These are phyloP conservation scores for Rhopalosiphum maidis DNA, from an alignment of 1,140 invertebrate genomes.

Conservation along the genomic window DNA sequence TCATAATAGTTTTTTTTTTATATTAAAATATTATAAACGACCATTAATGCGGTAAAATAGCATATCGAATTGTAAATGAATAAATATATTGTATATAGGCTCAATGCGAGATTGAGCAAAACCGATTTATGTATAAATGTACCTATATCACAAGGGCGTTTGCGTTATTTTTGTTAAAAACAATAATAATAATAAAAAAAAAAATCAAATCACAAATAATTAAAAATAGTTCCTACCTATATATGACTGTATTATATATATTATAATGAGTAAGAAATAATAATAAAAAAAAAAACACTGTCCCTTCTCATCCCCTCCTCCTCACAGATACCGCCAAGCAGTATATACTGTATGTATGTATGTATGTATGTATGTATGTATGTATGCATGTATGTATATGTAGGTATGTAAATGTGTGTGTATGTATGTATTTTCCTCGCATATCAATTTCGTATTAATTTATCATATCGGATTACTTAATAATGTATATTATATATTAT, in stretches of 20 bases:
- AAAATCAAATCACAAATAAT: background rate
- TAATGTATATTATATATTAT: constrained; percentile 20
- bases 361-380: too few relatives aligned
- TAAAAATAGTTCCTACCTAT: background rate
- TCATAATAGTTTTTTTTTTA: constrained; percentile 4
- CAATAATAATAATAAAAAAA: background rate
- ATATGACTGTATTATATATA: background rate
- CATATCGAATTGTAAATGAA: constrained; percentile 20
- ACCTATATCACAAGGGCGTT: constrained; percentile 12
- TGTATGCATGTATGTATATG: background rate
- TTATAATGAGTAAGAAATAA: background rate
- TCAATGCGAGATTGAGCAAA: constrained; percentile 33
- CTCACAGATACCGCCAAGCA: background rate
- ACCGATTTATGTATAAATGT: background rate
- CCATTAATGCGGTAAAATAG: background rate
- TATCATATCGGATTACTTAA: constrained; percentile 19
- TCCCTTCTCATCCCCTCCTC: background rate
- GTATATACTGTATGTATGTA: background rate
- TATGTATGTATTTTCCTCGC: background rate
- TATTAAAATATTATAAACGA: background rate
- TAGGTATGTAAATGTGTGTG: background rate
- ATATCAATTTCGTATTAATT: constrained; percentile 23
- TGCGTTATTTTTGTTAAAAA: background rate
- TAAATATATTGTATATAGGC: background rate
- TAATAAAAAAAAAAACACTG: constrained; percentile 6